These are phyloP conservation scores for Thaleichthys pacificus DNA, from an alignment of 2,797 vertebrate species.

Conservation along the genomic window DNA sequence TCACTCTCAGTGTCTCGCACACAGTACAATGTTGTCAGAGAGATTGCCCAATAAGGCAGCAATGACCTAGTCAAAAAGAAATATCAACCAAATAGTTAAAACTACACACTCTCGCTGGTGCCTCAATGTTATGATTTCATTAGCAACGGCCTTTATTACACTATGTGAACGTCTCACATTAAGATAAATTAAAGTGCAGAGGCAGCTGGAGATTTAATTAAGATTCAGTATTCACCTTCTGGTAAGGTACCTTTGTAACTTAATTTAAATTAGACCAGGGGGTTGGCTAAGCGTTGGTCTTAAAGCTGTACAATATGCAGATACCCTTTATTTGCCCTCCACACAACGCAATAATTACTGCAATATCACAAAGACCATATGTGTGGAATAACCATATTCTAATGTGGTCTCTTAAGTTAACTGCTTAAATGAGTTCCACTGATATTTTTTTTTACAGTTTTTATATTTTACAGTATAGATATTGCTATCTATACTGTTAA, in stretches of 20 bases:
- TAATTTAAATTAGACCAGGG: slow-evolving; percentile 62
- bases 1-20: not conserved
- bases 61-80: slow-evolving; percentile 26
- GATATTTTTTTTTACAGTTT: slow-evolving; percentile 7
- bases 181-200: slow-evolving; percentile 71
- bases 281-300: slow-evolving; percentile 51
- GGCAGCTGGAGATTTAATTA: slow-evolving; percentile 67
- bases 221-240: slow-evolving; percentile 70
- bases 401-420: slow-evolving; percentile 9
- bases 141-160: slow-evolving; percentile 52
- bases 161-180: slow-evolving; percentile 59
- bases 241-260: slow-evolving; percentile 63
- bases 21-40: not conserved
- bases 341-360: slow-evolving; percentile 34
- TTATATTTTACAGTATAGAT: not conserved
- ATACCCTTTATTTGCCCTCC: slow-evolving; percentile 68
- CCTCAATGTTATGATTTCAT: slow-evolving; percentile 44
- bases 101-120: slow-evolving; percentile 18
- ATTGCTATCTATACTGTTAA: too few species aligned
- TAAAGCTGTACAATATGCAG: slow-evolving; percentile 42
- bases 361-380: slow-evolving; percentile 30
- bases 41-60: slow-evolving; percentile 5
- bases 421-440: slow-evolving; percentile 19
- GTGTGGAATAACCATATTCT: slow-evolving; percentile 25
- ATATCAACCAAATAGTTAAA: slow-evolving; percentile 28